Percentiles rank a stretch among this genome's conserved stretches.
These are phyloP conservation scores for Drosophila novamexicana DNA, from an alignment of 1,140 invertebrate species.

Conservation along the genomic window DNA sequence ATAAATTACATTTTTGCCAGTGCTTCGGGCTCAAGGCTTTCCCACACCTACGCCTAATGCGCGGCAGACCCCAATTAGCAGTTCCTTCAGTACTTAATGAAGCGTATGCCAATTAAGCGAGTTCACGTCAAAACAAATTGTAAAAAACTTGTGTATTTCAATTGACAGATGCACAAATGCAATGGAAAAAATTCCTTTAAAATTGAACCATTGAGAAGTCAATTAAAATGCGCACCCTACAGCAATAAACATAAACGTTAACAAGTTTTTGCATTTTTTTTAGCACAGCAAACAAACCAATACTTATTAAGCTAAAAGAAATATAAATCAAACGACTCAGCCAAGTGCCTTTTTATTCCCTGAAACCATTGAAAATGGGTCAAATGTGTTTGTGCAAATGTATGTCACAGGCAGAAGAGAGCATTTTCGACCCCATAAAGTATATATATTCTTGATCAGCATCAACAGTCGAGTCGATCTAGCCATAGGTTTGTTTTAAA, in stretches of 20 bases:
- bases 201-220: constrained; percentile 58
- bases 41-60: constrained; percentile 11
- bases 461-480: too few relatives aligned
- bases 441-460: too few relatives aligned
- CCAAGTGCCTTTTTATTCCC: constrained; percentile 28
- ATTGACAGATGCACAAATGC: constrained; percentile 32
- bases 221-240: constrained; percentile 56
- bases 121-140: constrained; percentile 23
- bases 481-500: too few relatives aligned
- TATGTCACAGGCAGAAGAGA: too few relatives aligned
- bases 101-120: constrained; percentile 29
- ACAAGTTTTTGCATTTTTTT: constrained; percentile 27
- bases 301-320: neutral
- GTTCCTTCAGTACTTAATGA: constrained; percentile 26
- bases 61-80: constrained; percentile 33
- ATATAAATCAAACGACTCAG: constrained; percentile 68
- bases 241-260: constrained; percentile 21
- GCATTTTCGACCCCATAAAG: too few relatives aligned
- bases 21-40: constrained; percentile 13
- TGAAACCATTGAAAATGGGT: too few relatives aligned
- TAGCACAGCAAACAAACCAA: neutral
- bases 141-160: constrained; percentile 36
- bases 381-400: too few relatives aligned
- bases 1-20: constrained; percentile 1
- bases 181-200: constrained; percentile 40